Percentiles rank a stretch among this genome's conserved stretches.
Evolutionary conservation across 2,797 vertebrate species (phyloP).

Genomic region (Falco novaeseelandiae): DNA sequence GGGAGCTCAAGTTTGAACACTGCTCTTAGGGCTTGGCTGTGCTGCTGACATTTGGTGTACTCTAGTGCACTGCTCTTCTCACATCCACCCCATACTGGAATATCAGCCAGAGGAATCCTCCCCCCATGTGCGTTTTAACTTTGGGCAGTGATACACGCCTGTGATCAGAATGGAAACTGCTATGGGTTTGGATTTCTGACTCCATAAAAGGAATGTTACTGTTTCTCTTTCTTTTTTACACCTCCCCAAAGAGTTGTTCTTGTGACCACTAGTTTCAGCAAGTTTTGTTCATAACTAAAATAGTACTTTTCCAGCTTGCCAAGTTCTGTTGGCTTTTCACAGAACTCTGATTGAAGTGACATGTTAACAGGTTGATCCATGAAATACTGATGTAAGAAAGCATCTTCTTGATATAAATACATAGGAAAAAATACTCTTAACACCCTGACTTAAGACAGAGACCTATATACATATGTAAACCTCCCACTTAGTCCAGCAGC

Average conservation of each 20-base stretch:
- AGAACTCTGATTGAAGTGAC: not conserved
- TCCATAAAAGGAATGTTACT: constrained; percentile 11
- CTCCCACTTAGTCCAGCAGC: not conserved
- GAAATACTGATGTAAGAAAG: not conserved
- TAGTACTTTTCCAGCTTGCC: not conserved
- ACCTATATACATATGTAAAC: not conserved
- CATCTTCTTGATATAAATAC: not conserved
- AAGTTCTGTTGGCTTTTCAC: not conserved
- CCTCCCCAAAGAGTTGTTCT: not conserved
- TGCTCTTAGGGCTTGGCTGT: not conserved
- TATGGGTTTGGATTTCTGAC: constrained; percentile 22
- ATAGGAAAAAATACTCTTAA: not conserved
- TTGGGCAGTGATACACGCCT: not conserved
- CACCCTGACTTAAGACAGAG: not conserved
- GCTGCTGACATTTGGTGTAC: not conserved
- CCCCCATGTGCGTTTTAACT: not conserved
- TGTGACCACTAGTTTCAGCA: not conserved
- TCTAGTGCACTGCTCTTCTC: not conserved
- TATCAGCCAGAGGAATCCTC: not conserved
- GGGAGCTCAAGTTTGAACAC: not conserved
- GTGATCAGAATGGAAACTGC: constrained; percentile 23
- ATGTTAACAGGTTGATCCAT: not conserved
- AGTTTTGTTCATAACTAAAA: not conserved
- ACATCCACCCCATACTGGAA: not conserved
- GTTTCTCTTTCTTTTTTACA: constrained; percentile 13